Conservation (phyloP, 2,113 vertebrate genomes). For the Takifugu bimaculatus region DNA sequence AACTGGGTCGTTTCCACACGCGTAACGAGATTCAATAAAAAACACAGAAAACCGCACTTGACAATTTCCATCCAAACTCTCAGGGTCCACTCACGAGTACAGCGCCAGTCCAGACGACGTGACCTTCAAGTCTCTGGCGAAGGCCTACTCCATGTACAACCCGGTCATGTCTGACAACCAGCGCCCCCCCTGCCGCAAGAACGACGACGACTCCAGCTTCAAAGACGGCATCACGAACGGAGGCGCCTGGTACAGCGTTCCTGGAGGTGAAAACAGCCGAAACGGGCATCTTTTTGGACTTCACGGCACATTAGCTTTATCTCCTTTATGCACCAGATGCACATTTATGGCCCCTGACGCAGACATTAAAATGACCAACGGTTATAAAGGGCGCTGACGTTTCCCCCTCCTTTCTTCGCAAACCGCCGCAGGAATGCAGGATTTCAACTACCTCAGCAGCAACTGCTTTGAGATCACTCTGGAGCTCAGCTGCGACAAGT, state of each 20-base stretch:
- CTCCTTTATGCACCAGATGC: too few relatives aligned
- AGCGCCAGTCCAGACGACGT: conserved; percentile 91
- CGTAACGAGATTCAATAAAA: not conserved
- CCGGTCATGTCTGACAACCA: conserved; percentile 89
- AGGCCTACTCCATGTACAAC: conserved; percentile 88
- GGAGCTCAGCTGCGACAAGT: conserved; percentile 98
- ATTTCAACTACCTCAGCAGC: conserved; percentile 99
- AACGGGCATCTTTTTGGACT: not conserved
- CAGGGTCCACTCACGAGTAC: conserved; percentile 91
- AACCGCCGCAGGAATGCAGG: conserved; percentile 87
- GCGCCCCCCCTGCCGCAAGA: conserved; percentile 86
- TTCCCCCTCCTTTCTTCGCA: not conserved
- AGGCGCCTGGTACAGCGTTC: conserved; percentile 96
- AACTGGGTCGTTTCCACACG: not conserved
- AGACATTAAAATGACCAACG: too few relatives aligned
- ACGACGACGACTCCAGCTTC: conserved; percentile 94
- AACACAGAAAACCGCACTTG: not conserved
- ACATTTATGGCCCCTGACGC: too few relatives aligned
- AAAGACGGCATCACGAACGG: conserved; percentile 96
- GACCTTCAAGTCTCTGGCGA: conserved; percentile 89
- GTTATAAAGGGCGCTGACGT: not conserved
- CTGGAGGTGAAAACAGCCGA: conserved; percentile 80
- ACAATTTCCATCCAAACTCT: not conserved
- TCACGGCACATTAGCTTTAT: not conserved
- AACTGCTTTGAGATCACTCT: conserved; percentile 98